These are phyloP conservation scores for Acanthococcus lagerstroemiae DNA, from an alignment of 2,888 invertebrate genomes.

Conservation along the genomic window DNA sequence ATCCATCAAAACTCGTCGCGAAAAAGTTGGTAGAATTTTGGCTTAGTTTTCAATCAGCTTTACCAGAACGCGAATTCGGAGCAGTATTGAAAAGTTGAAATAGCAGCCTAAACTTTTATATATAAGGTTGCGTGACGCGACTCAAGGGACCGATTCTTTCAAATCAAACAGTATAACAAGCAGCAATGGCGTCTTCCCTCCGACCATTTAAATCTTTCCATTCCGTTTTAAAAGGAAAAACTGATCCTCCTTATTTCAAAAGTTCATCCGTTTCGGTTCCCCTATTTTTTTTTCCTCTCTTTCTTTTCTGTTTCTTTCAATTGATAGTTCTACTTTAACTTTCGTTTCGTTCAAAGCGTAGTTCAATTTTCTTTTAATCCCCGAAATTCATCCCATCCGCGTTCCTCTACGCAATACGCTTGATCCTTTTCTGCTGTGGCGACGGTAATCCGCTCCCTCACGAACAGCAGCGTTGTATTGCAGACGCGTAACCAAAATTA, in stretches of 20 bases:
- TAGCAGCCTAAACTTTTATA: conserved; percentile 2
- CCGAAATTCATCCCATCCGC: conserved; percentile 11
- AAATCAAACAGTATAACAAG: conserved; percentile 31
- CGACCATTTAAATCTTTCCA: conserved; percentile 22
- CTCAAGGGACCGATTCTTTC: conserved; percentile 30
- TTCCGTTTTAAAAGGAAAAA: conserved; percentile 23
- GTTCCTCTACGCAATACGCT: neutral
- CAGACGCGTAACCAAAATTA: conserved; percentile 5
- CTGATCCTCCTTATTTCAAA: conserved; percentile 28
- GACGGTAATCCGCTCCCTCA: conserved; percentile 16
- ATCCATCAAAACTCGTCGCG: too few relatives aligned
- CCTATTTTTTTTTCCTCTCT: conserved; percentile 32
- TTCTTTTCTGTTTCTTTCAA: conserved; percentile 28
- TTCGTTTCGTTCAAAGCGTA: conserved; percentile 21
- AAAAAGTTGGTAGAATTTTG: too few relatives aligned
- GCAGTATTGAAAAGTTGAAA: conserved; percentile 17
- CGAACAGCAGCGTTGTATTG: conserved; percentile 8
- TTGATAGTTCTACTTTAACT: conserved; percentile 26
- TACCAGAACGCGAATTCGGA: conserved; percentile 8
- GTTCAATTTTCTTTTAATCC: conserved; percentile 27
- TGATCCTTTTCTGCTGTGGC: conserved; percentile 15
- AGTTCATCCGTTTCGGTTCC: conserved; percentile 31
- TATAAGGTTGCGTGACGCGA: conserved; percentile 19
- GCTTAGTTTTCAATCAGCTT: conserved; percentile 6
- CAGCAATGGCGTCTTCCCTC: conserved; percentile 16